phyloP scores from a whole-genome alignment of 1,140 invertebrate genomes.

The Cataglyphis hispanica region DNA sequence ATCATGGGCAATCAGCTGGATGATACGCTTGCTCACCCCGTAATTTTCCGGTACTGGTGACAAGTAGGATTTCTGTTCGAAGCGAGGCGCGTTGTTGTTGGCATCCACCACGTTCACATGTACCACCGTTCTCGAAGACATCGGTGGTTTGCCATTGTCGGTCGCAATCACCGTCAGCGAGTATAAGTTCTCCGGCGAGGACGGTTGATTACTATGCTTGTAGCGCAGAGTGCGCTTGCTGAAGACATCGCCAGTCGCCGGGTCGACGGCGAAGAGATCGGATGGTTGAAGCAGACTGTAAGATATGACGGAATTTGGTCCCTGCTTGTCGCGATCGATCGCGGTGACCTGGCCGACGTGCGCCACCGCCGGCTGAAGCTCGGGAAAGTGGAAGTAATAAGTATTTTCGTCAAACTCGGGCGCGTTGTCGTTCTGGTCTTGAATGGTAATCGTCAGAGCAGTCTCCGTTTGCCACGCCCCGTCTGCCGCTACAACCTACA shows the following conservation, averaged over 20 bases:
- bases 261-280: slow-evolving; percentile 96
- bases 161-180: slow-evolving; percentile 94
- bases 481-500: slow-evolving; percentile 89
- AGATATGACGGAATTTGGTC: slow-evolving; percentile 97
- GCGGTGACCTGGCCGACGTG: slow-evolving; percentile 96
- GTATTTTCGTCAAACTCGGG: slow-evolving; percentile 95
- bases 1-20: slow-evolving; percentile 92
- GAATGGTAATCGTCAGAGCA: slow-evolving; percentile 95
- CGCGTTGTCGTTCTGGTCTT: slow-evolving; percentile 98
- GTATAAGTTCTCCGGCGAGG: slow-evolving; percentile 95
- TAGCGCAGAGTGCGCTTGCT: slow-evolving; percentile 94
- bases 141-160: slow-evolving; percentile 96
- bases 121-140: slow-evolving; percentile 94
- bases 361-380: slow-evolving; percentile 92
- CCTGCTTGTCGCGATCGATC: slow-evolving; percentile 95
- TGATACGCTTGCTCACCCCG: slow-evolving; percentile 89
- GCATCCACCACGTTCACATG: slow-evolving; percentile 96
- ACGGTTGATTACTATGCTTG: slow-evolving; percentile 91
- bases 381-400: slow-evolving; percentile 96
- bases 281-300: slow-evolving; percentile 96
- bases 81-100: slow-evolving; percentile 95
- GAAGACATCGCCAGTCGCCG: slow-evolving; percentile 95
- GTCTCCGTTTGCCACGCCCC: slow-evolving; percentile 96
- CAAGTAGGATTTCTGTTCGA: slow-evolving; percentile 91
- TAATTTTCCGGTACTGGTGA: slow-evolving; percentile 94